Percentiles rank a stretch among this genome's conserved stretches.
Conservation (phyloP, 1,140 invertebrate genomes). For the Thaumetopoea pityocampa region DNA sequence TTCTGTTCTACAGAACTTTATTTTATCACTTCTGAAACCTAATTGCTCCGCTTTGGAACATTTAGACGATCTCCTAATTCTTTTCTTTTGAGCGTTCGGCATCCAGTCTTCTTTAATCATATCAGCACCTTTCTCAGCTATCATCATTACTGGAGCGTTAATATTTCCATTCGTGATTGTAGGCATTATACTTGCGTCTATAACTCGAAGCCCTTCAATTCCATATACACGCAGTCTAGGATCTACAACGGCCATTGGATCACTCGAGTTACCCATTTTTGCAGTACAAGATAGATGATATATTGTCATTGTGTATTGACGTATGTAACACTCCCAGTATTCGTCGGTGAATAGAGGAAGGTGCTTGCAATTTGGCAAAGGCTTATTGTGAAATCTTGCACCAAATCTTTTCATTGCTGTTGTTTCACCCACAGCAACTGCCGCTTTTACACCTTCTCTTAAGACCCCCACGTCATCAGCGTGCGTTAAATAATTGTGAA, state of each 20-base stretch:
- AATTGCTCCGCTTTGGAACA: constrained; percentile 33
- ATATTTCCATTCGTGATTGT: constrained; percentile 90
- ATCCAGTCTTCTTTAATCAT: constrained; percentile 87
- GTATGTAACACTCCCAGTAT: constrained; percentile 88
- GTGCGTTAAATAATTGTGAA: constrained; percentile 93
- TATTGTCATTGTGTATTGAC: constrained; percentile 91
- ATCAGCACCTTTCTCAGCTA: constrained; percentile 94
- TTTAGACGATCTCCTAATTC: constrained; percentile 43
- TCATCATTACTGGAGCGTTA: constrained; percentile 92
- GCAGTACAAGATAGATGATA: constrained; percentile 90
- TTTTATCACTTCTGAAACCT: constrained; percentile 25
- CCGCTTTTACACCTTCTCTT: constrained; percentile 90
- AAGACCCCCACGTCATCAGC: constrained; percentile 87
- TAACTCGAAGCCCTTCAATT: constrained; percentile 83
- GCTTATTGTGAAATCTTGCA: constrained; percentile 82
- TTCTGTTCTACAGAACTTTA: constrained; percentile 26
- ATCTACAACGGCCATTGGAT: constrained; percentile 90
- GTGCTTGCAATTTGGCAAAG: constrained; percentile 87
- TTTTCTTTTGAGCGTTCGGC: constrained; percentile 37
- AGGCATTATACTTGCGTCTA: constrained; percentile 90
- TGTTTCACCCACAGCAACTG: constrained; percentile 86
- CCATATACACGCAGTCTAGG: constrained; percentile 86
- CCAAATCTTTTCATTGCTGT: constrained; percentile 85
- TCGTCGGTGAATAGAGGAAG: constrained; percentile 85
- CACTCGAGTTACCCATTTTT: constrained; percentile 88